A percentile compares a stretch with the other conserved stretches of the same genome.
Evolutionary conservation across 1,140 invertebrate species (phyloP).

Genomic region (Metaphire vulgaris): DNA sequence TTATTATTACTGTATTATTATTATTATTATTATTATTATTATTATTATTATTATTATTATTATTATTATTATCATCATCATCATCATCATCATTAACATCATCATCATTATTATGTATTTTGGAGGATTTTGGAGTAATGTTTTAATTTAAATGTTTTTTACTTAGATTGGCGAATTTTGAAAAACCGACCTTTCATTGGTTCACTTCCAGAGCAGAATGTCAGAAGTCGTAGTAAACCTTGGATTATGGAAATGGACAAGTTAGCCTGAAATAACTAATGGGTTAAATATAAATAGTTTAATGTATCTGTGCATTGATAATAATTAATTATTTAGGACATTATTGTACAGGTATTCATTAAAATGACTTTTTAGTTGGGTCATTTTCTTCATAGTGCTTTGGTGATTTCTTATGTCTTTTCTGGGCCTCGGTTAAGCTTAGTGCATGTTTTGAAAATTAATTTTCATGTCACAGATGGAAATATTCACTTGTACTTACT

Average conservation of each 20-base stretch:
- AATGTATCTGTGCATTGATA: no score
- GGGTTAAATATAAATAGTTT: neutral
- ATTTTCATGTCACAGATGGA: no score
- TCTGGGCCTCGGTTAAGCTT: no score
- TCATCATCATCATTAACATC: no score
- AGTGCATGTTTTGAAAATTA: no score
- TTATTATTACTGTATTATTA: no score
- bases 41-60: slow-evolving; percentile 3
- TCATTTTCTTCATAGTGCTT: neutral
- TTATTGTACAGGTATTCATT: neutral
- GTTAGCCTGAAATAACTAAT: no score
- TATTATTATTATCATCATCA: neutral
- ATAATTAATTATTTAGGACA: no score
- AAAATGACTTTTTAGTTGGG: neutral
- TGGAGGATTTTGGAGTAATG: no score
- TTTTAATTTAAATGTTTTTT: slow-evolving; percentile 22
- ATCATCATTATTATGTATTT: no score
- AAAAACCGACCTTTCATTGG: slow-evolving; percentile 65
- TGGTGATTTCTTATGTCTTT: no score
- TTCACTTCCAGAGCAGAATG: slow-evolving; percentile 42
- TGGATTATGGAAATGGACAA: slow-evolving; percentile 48
- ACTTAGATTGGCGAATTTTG: slow-evolving; percentile 56
- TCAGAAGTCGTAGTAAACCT: slow-evolving; percentile 47
- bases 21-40: slow-evolving; percentile 3
- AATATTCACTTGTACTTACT: no score